These are phyloP conservation scores for Halcyon malimbica DNA, from an alignment of 2,113 vertebrate genomes.

Conservation along the genomic window DNA sequence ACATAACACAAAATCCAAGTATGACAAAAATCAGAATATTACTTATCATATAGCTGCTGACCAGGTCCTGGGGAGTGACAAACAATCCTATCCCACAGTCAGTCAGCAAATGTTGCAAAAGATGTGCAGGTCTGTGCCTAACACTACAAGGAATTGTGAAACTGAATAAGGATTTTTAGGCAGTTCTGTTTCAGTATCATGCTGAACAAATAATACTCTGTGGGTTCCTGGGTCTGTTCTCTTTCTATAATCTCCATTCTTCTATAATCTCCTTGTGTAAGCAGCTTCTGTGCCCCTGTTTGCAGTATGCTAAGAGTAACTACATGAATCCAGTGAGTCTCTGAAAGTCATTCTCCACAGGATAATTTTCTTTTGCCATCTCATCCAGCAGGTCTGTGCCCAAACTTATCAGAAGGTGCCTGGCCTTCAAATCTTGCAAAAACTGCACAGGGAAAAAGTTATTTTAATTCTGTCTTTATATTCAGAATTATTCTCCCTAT, in stretches of 20 bases:
- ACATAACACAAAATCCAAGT: not conserved
- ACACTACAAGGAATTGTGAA: not conserved
- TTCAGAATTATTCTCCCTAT: not conserved
- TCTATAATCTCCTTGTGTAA: not conserved
- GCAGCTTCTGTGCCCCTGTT: not conserved
- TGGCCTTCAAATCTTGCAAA: not conserved
- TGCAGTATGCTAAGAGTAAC: not conserved
- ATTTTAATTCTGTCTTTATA: not conserved
- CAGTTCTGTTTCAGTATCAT: not conserved
- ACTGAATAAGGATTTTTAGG: not conserved
- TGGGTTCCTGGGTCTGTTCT: not conserved
- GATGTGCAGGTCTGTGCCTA: not conserved
- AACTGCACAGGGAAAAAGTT: not conserved
- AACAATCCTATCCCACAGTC: not conserved
- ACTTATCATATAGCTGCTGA: not conserved
- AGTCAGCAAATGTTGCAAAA: not conserved
- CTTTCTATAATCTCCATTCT: not conserved
- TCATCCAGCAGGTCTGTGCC: not conserved
- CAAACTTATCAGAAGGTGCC: not conserved
- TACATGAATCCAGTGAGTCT: not conserved
- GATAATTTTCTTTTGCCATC: not conserved
- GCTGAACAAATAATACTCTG: not conserved
- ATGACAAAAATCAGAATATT: not conserved
- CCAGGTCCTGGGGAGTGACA: not conserved
- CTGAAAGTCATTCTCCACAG: not conserved